Evolutionary conservation across 2,797 vertebrate genomes (phyloP).

Genomic region (Hydrophis major): DNA sequence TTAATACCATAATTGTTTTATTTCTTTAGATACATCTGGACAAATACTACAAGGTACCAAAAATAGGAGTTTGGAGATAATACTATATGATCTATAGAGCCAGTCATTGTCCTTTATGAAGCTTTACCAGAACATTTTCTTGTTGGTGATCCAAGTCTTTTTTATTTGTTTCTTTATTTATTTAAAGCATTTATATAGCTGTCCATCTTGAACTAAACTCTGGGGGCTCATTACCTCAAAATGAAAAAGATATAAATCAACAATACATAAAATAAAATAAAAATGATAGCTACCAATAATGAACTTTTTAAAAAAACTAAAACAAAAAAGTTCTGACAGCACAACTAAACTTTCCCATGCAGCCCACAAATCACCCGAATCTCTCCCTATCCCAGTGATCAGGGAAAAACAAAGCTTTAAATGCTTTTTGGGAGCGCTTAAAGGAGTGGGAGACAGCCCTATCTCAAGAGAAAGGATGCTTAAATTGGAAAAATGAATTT

Average conservation of each 20-base stretch:
- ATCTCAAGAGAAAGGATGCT: not conserved
- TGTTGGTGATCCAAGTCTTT: not conserved
- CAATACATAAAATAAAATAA: not conserved
- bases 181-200: not conserved
- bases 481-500: not conserved
- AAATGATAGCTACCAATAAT: not conserved
- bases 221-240: not conserved
- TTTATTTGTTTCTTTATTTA: not conserved
- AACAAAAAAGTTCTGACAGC: not conserved
- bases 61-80: not conserved
- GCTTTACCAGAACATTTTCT: not conserved
- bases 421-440: not conserved
- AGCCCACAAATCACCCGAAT: not conserved
- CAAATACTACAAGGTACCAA: not conserved
- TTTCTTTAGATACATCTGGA: not conserved
- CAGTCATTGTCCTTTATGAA: not conserved
- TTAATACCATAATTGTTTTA: not conserved
- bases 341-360: not conserved
- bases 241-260: not conserved
- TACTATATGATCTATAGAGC: not conserved
- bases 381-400: not conserved
- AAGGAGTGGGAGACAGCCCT: not conserved
- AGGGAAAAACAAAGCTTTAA: not conserved
- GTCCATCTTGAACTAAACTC: not conserved
- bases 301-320: not conserved